Base-by-base conservation (phyloP, 30 jellyfish, hydroid and myxozoan species). In the Aurelia sp. region DNA sequence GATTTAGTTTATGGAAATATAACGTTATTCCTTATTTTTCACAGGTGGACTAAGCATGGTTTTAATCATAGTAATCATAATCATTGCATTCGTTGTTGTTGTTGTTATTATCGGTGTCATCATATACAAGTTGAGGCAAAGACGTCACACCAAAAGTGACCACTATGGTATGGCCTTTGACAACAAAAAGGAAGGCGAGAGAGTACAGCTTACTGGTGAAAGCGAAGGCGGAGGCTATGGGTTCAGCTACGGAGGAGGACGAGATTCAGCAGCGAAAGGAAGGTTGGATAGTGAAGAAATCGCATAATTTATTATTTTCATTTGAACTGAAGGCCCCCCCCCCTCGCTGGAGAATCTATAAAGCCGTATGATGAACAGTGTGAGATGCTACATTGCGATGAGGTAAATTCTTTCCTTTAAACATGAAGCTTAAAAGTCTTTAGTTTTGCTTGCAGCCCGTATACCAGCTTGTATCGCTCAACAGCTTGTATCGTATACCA, bases 1-100 rank as follows among this genome's bases (percentile, higher is more conserved):
- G n/a, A n/a, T n/a, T n/a, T n/a, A n/a, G n/a, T n/a, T n/a, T n/a
- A n/a, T n/a, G n/a, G n/a, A n/a, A n/a, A n/a, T n/a, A n/a, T n/a
- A n/a, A n/a, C 55, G 8, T 5, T 44, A 44, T 44, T 44, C 47
- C 50, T 37, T 31, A 15, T 75, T 5, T 65, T 1, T 67, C 51
- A 18, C 59, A 80, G 90, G 84, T 80, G 82, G 83, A 61, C 73
- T 80, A 69, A 64, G 76, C 37, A 65, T 65, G n/a, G 83, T 80
- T 55, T n/a, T 80, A 1, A 53, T 80, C n/a, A 66, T 80, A 59
- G 27, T 80, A 81, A 66, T 80, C 51, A 80, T 80, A 0, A 13
- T 80, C 18, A 68, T 66, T 51, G 90, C 72, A 3, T 68, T 80
- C 48, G 77, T 80, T 52, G 9, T 80, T 22, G 35, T 76, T 35